These are phyloP conservation scores for Phengaris alcon DNA, from an alignment of 2,888 invertebrate species.

Conservation along the genomic window DNA sequence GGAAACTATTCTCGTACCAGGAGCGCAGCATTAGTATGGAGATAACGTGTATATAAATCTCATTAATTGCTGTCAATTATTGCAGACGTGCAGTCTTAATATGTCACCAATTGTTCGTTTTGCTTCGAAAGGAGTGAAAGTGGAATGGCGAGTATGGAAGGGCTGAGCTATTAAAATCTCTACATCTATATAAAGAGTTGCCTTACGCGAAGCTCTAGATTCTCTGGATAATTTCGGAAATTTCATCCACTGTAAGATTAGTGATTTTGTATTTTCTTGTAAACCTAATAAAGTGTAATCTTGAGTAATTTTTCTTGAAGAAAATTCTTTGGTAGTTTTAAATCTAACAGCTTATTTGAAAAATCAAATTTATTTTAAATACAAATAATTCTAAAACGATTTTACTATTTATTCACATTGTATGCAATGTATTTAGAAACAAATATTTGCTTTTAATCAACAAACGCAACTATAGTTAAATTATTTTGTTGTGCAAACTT, in stretches of 20 bases:
- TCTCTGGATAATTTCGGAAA: too few relatives aligned
- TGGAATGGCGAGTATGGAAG: slow-evolving; percentile 7
- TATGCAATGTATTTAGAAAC: slow-evolving; percentile 4
- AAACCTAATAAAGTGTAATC: too few relatives aligned
- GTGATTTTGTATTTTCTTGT: too few relatives aligned
- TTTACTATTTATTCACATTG: not conserved
- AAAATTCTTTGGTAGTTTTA: too few relatives aligned
- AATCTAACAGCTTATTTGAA: too few relatives aligned
- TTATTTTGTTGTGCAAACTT: slow-evolving; percentile 1
- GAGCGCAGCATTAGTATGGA: not conserved
- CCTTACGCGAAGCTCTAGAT: too few relatives aligned
- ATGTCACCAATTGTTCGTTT: not conserved
- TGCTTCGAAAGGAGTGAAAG: slow-evolving; percentile 11
- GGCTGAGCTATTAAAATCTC: not conserved
- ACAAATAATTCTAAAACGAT: not conserved
- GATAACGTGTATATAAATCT: not conserved
- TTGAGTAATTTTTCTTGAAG: too few relatives aligned
- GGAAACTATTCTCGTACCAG: not conserved
- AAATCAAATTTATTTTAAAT: too few relatives aligned
- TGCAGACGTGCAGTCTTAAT: slow-evolving; percentile 15
- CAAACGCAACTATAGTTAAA: not conserved
- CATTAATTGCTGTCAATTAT: slow-evolving; percentile 13
- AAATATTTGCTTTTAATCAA: slow-evolving; percentile 15
- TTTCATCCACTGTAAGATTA: too few relatives aligned
- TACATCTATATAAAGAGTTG: not conserved